Evolutionary conservation across 35 echinoderm and acorn worm genomes (phyloP).

Genomic region (Heliocidaris erythrogramma): DNA sequence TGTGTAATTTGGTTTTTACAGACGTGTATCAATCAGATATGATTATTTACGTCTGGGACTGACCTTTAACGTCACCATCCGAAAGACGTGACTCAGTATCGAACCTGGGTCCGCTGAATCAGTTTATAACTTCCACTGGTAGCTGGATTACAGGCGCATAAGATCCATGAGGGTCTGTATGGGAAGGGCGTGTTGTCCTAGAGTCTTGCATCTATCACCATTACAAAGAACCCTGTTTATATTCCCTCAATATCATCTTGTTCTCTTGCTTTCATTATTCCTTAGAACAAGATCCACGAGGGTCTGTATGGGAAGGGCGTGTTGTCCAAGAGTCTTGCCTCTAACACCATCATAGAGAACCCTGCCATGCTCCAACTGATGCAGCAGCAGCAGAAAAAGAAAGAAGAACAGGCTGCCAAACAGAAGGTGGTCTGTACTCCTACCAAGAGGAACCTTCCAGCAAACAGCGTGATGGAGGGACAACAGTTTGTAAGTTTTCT

Average conservation of each 20-base stretch:
- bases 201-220: conserved; percentile 66
- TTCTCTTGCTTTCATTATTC: no score
- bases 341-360: conserved; percentile 93
- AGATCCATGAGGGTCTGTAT: conserved; percentile 67
- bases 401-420: conserved; percentile 71
- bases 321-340: conserved; percentile 61
- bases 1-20: no score
- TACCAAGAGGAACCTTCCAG: conserved; percentile 64
- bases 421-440: conserved; percentile 65
- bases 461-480: conserved; percentile 58
- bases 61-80: no score
- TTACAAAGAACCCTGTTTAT: conserved; percentile 93
- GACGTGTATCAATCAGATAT: no score
- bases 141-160: no score
- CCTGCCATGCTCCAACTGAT: conserved; percentile 91
- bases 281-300: conserved; percentile 78
- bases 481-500: conserved; percentile 72
- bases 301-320: conserved; percentile 88
- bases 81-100: no score
- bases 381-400: conserved; percentile 76
- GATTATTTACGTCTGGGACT: no score
- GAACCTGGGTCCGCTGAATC: no score
- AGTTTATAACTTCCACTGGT: no score
- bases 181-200: conserved; percentile 73
- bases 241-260: no score